Percentiles rank a stretch among this genome's conserved stretches.
These are phyloP conservation scores for Sinocyclocheilus anshuiensis DNA, from an alignment of 2,113 vertebrate genomes.

Conservation along the genomic window DNA sequence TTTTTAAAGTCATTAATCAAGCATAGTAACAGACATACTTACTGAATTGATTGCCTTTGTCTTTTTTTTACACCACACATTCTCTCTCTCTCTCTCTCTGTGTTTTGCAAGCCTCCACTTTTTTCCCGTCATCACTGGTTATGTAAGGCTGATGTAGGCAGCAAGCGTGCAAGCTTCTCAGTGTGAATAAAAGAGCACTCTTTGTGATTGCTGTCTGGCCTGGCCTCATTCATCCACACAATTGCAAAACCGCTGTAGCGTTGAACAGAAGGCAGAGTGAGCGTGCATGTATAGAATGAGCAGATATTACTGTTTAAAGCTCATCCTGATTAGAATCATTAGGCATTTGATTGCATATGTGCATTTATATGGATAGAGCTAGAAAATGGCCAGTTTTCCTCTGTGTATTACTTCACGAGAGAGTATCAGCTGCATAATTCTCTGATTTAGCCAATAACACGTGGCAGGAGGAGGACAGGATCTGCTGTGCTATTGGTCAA, in stretches of 20 bases:
- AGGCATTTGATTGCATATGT: not conserved
- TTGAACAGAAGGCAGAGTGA: constrained; percentile 57
- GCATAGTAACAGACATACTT: not conserved
- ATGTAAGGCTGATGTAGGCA: constrained; percentile 54
- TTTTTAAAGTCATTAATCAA: not conserved
- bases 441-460: not conserved
- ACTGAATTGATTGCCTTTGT: not conserved
- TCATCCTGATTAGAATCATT: not conserved
- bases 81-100: not conserved
- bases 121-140: constrained; percentile 51
- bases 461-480: not conserved
- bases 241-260: constrained; percentile 49
- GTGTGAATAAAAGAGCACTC: constrained; percentile 69
- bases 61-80: not conserved
- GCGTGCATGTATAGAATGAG: constrained; percentile 7
- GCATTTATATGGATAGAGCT: not conserved
- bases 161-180: constrained; percentile 13
- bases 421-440: not conserved
- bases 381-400: not conserved
- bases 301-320: not conserved
- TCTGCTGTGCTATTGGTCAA: not conserved
- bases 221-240: constrained; percentile 60
- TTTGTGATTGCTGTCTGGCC: constrained; percentile 71
- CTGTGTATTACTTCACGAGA: not conserved
- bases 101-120: constrained; percentile 42